These are phyloP conservation scores for Drosophila sordidapex DNA, from an alignment of 2,888 invertebrate species.

Conservation along the genomic window DNA sequence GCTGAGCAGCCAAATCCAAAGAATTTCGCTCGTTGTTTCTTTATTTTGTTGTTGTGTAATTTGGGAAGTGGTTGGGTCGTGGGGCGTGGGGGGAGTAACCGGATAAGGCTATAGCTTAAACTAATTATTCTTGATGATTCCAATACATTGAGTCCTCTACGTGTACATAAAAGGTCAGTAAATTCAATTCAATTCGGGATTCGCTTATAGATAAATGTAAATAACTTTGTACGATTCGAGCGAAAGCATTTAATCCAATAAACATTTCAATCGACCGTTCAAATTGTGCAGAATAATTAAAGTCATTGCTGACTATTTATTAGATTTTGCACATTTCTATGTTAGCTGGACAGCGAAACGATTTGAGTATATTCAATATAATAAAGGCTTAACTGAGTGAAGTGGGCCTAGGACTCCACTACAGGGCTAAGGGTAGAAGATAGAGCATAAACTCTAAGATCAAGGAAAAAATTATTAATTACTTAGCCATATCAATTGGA, in stretches of 20 bases:
- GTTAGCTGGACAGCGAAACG: background rate
- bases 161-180: slow-evolving; percentile 27
- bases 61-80: background rate
- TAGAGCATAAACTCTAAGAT: background rate
- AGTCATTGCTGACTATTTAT: background rate
- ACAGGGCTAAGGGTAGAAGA: background rate
- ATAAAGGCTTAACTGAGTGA: background rate
- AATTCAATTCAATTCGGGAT: slow-evolving; percentile 19
- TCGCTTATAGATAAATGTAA: slow-evolving; percentile 37
- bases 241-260: slow-evolving; percentile 22
- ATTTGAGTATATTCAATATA: background rate
- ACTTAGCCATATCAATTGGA: background rate
- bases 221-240: slow-evolving; percentile 29
- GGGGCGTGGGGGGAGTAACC: slow-evolving; percentile 2
- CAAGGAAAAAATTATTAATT: background rate
- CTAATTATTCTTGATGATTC: slow-evolving; percentile 51
- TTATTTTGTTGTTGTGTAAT: background rate
- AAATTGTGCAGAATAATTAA: background rate
- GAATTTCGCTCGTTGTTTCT: slow-evolving; percentile 29
- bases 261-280: slow-evolving; percentile 13
- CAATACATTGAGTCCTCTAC: slow-evolving; percentile 30
- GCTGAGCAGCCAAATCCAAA: slow-evolving; percentile 56
- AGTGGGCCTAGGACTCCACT: background rate
- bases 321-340: background rate
- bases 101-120: slow-evolving; percentile 50